Evolutionary conservation across 2,797 vertebrate genomes (phyloP), one percentile per base, ranked within the genome.

Genomic region (Liasis olivaceus): DNA sequence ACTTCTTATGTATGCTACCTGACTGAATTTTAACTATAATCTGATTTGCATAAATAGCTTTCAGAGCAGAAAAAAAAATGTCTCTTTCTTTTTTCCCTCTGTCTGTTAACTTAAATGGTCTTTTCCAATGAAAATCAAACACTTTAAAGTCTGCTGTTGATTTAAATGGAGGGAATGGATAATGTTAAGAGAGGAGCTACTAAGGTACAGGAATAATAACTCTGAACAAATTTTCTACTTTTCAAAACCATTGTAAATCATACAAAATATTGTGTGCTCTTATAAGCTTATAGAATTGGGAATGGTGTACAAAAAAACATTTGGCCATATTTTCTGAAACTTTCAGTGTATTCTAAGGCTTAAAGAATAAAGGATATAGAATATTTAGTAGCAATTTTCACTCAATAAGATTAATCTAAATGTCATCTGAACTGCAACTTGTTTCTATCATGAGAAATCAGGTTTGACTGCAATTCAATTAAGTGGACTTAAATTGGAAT

Each of bases 1-100:
- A 28, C 54, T 54, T 93, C 88, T 85, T 94, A 90, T 0, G 9
- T 91, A 94, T 85, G 69, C 94, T 91, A 69, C 69, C 24, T 96
- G 88, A 92, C 85, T 87, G 90, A 58, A 94, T 96, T 88, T 95
- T 92, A 90, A 90, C 59, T 93, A 92, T 2, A 0, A 0, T 94
- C 81, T 5, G 0, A 31, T 90, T 95, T 92, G 36, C 66, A 84
- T 62, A 6, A 22, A 51, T 72, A n/a, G 81, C 64, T 92, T 94
- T 86, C 85, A 59, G 28, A 89, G 26, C 13, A 87, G 1, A 89
- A 91, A 51, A 62, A 36, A 81, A 47, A 24, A 47, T 81, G 24
- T 51, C 24, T 36, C 9, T 92, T 91, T 24, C 89, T 36, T 94
- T 31, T 60, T 90, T 5, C 7, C 56, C 20, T n/a, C 91, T 91